Base-by-base conservation (phyloP, 2,113 vertebrate genomes). In the Cinclus mexicanus region DNA sequence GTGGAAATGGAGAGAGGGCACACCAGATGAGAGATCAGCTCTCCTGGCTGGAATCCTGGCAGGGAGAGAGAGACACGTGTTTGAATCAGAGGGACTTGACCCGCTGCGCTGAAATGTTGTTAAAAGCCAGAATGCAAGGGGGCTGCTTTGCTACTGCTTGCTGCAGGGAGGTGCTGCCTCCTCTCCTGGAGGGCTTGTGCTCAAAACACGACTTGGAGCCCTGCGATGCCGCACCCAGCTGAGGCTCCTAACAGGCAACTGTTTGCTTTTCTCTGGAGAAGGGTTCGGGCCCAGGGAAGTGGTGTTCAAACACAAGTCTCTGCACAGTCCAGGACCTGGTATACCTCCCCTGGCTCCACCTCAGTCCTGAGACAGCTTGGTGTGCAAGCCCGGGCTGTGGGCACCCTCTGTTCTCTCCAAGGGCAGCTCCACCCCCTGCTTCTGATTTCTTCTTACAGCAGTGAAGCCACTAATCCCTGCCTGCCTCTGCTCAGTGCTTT, bases 221-320 rank as follows among this genome's bases (percentile, higher is more conserved):
- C 44, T 56, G 2, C 0, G 0, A 63, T 53, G 84, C 94, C 87
- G 1, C 94, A 61, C 95, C 87, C 91, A 95, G 74, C 74, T 82
- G 82, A 64, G 61, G 80, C 93, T 96, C 64, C 79, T 41, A 26
- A 63, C 71, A 44, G 35, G 79, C 23, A 49, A 86, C 79, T 95
- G 78, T 95, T 94, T 97, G 82, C 75, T 91, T 96, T 96, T 90
- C 79, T 47, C 61, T 70, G 49, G 88, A 94, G 33, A 95, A 93
- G 52, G 85, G 64, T 81, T 95, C 83, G 71, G 31, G 41, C 76
- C 56, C 31, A 33, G 80, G 79, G 28, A 87, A 93, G 15, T 12
- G 17, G 61, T 91, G 67, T 93, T 95, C 93, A 95, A 96, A 96
- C 91, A 95, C 39, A 67, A 67, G 42, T 55, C 59, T 81, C 63